A percentile compares a stretch with the other conserved stretches of the same genome.
Conservation (phyloP, 2,888 invertebrate genomes). For the Heliconius ethilla region DNA sequence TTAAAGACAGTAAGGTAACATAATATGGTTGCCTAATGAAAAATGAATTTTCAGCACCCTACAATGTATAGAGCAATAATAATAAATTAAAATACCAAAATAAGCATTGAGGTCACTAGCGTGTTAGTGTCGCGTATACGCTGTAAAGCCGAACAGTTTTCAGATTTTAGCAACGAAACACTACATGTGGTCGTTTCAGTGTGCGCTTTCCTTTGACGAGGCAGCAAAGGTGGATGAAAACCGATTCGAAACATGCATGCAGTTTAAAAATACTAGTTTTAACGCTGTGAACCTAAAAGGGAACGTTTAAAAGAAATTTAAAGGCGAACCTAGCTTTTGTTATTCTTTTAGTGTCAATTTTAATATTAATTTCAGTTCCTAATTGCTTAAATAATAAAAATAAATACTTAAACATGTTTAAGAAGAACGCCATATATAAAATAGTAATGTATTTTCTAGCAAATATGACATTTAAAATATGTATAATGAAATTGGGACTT, state of each 20-base stretch:
- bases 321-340: not conserved
- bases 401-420: not conserved
- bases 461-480: no score
- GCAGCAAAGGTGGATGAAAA: conserved; percentile 7
- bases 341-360: not conserved
- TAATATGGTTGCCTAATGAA: no score
- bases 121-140: not conserved
- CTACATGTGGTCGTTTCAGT: conserved; percentile 25
- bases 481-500: not conserved
- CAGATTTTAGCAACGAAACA: conserved; percentile 11
- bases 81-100: not conserved
- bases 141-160: conserved; percentile 20
- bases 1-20: not conserved
- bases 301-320: not conserved
- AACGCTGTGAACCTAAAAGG: not conserved
- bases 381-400: not conserved
- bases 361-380: not conserved
- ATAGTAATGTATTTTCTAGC: not conserved
- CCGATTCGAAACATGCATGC: conserved; percentile 12
- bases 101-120: conserved; percentile 20
- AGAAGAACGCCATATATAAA: not conserved
- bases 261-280: conserved; percentile 15
- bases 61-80: not conserved
- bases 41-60: not conserved
- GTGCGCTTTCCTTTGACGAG: conserved; percentile 28